Evolutionary conservation across 2,888 invertebrate genomes (phyloP).

Genomic region (Drosophila meridiana): DNA sequence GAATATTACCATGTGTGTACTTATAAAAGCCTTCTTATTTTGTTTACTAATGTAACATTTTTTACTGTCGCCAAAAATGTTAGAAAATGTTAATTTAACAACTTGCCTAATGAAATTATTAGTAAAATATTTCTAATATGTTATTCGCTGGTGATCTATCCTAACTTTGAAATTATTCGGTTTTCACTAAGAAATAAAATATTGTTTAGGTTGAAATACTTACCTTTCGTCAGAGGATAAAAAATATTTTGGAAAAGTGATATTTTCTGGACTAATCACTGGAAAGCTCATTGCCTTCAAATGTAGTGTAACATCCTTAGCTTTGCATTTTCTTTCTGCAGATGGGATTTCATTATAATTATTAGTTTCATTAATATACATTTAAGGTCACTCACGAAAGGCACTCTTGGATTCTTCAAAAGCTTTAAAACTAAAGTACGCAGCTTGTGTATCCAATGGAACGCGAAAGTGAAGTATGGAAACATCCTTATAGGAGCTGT

Average conservation of each 20-base stretch:
- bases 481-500: constrained; percentile 87
- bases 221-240: constrained; percentile 85
- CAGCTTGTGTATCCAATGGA: constrained; percentile 86
- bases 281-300: constrained; percentile 93
- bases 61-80: no score
- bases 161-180: not conserved
- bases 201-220: constrained; percentile 8
- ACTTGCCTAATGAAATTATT: no score
- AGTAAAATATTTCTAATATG: no score
- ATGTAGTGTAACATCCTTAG: constrained; percentile 89
- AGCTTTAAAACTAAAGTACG: constrained; percentile 85
- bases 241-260: constrained; percentile 90
- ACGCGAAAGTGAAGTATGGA: constrained; percentile 87
- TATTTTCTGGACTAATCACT: constrained; percentile 92
- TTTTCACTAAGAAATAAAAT: not conserved
- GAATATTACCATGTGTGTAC: no score
- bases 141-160: no score
- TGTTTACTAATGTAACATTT: no score
- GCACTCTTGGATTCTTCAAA: constrained; percentile 85
- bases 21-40: no score
- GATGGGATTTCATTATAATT: constrained; percentile 11
- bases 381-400: constrained; percentile 83
- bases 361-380: not conserved
- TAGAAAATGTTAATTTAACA: no score
- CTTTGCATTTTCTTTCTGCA: constrained; percentile 87